Base-by-base conservation (phyloP, 1,140 invertebrate genomes). In the Tribolium castaneum region DNA sequence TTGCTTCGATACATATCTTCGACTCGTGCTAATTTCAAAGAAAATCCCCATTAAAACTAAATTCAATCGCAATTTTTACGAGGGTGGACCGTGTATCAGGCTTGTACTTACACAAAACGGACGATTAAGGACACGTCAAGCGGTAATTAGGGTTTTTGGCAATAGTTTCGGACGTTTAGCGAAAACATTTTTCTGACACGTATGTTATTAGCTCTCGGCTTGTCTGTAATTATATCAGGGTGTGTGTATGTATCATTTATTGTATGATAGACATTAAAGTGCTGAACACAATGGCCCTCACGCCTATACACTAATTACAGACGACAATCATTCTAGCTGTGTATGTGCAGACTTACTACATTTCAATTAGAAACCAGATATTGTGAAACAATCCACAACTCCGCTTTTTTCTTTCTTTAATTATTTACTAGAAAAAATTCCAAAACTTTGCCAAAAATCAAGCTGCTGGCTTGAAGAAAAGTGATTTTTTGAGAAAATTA, bases 241-340 rank as follows among this genome's bases (percentile, higher is more conserved):
- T 52, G 71, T 73, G 71, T 73, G 13, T 52, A 54, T 73, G 71
- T 73, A 73, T 73, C 71, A 34, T 54, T 73, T 73, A 73, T 73
- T 73, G 49, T 73, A 73, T 73, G 52, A 52, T 73, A 52, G 71
- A 73, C 52, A 54, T 73, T 73, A 73, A 39, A 66, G 71, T 73
- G 22, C 30, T 54, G 10, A 73, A 73, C 71, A 73, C 71, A 73
- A 73, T 73, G 16, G 71, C 19, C 50, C 49, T 73, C 71, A 73
- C 71, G 71, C 71, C 71, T 73, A 51, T 35, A 73, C 49, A 73
- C 71, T 73, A 73, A 73, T 73, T 73, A 73, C 71, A 51, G 71
- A 35, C 71, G 71, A 54, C 49, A 73, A 73, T 73, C 71, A 73
- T 73, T 52, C 49, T 50, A 34, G 34, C 71, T 73, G 52, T 73